Percentiles rank a stretch among this genome's conserved stretches.
phyloP scores from a whole-genome alignment of 2,888 invertebrate species.

The Acronicta psi region DNA sequence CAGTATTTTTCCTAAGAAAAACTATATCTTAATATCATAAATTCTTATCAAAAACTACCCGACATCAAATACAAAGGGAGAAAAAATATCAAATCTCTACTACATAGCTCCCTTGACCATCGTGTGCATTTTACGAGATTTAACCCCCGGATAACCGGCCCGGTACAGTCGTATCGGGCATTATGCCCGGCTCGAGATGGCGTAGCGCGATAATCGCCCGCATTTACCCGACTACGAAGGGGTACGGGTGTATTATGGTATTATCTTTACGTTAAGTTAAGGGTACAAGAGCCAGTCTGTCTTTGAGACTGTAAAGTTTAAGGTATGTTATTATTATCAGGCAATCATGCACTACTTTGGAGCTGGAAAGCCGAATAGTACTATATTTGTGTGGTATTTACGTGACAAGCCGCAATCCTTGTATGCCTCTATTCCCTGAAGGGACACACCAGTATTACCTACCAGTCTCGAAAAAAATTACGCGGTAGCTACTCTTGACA shows the following conservation, averaged over 20 bases:
- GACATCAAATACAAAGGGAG: constrained; percentile 29
- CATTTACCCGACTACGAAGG: constrained; percentile 40
- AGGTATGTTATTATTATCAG: no score
- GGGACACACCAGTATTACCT: no score
- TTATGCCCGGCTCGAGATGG: constrained; percentile 50
- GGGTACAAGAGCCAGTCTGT: no score
- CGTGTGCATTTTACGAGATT: constrained; percentile 50
- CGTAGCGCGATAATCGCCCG: constrained; percentile 45
- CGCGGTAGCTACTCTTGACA: constrained; percentile 4
- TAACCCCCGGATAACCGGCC: constrained; percentile 43
- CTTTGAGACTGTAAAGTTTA: no score
- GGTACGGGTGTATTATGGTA: constrained; percentile 28
- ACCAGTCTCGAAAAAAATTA: constrained; percentile 34
- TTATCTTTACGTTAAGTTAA: constrained; percentile 25
- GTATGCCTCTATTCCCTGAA: no score
- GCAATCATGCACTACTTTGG: no score
- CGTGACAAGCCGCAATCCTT: no score
- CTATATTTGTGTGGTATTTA: no score
- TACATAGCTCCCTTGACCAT: constrained; percentile 49
- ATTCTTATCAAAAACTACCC: constrained; percentile 45
- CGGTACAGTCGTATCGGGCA: constrained; percentile 40
- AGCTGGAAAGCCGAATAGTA: no score
- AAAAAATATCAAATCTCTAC: constrained; percentile 40
- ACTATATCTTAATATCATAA: constrained; percentile 38
- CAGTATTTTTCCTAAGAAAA: constrained; percentile 9